phyloP scores from a whole-genome alignment of 2,113 vertebrate genomes.

The Lepisosteus oculatus region DNA sequence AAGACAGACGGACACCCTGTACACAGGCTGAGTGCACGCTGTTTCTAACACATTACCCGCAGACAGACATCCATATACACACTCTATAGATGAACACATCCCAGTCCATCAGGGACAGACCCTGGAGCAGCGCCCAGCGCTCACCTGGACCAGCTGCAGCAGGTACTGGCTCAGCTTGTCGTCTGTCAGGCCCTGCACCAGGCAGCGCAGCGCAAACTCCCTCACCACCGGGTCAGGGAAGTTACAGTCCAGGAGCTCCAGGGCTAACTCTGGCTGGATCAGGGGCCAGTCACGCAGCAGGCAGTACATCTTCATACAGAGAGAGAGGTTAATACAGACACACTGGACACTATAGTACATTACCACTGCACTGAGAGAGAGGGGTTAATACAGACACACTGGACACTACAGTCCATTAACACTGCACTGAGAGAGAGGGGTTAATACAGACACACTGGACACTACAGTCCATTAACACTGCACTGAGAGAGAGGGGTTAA shows the following conservation, averaged over 20 bases:
- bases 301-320: slow-evolving; percentile 51
- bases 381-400: neutral
- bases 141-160: slow-evolving; percentile 59
- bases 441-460: neutral
- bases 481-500: neutral
- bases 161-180: slow-evolving; percentile 61
- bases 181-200: slow-evolving; percentile 53
- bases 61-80: neutral
- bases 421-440: slow-evolving; percentile 20
- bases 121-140: slow-evolving; percentile 5
- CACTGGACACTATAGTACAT: slow-evolving; percentile 43
- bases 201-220: slow-evolving; percentile 57
- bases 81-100: neutral
- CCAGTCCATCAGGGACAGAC: neutral
- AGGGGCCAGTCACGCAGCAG: slow-evolving; percentile 57
- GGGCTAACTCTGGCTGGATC: slow-evolving; percentile 51
- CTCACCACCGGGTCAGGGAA: slow-evolving; percentile 57
- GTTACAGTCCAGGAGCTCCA: slow-evolving; percentile 62
- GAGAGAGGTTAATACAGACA: neutral
- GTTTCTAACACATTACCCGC: slow-evolving; percentile 7
- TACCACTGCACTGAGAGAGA: slow-evolving; percentile 19
- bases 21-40: neutral
- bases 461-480: slow-evolving; percentile 49
- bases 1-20: slow-evolving; percentile 3
- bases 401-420: neutral